Percentiles rank a stretch among this genome's conserved stretches.
Evolutionary conservation across 2,797 vertebrate species (phyloP).

Genomic region (Phaenicophaeus curvirostris): DNA sequence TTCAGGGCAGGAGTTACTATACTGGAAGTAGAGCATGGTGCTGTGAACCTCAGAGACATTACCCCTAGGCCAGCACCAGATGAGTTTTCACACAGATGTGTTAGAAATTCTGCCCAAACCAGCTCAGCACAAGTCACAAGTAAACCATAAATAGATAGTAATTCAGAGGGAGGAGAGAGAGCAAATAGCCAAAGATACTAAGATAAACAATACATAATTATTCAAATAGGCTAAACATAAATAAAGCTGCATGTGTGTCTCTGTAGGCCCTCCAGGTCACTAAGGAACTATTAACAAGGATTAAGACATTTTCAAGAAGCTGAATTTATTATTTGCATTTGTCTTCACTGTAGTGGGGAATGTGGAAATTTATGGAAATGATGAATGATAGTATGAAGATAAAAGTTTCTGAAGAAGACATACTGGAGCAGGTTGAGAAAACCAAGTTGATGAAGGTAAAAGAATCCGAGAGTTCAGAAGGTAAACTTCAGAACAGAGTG

Average conservation of each 20-base stretch:
- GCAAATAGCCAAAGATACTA: conserved; percentile 56
- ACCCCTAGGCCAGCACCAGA: not conserved
- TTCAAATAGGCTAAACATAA: conserved; percentile 52
- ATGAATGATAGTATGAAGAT: conserved; percentile 52
- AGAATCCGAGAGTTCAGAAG: conserved; percentile 42
- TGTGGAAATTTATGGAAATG: conserved; percentile 67
- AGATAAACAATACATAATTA: conserved; percentile 63
- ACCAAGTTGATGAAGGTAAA: conserved; percentile 53
- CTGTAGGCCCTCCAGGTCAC: conserved; percentile 30
- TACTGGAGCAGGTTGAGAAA: conserved; percentile 66
- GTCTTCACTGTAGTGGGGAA: conserved; percentile 35
- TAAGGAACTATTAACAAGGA: conserved; percentile 50
- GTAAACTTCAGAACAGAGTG: conserved; percentile 43
- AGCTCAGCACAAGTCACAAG: conserved; percentile 33
- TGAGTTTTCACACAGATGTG: conserved; percentile 4
- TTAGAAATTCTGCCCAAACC: conserved; percentile 58
- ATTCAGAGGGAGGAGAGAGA: conserved; percentile 39
- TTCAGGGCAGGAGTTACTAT: not conserved
- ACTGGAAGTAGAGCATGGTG: not conserved
- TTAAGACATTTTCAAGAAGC: conserved; percentile 37
- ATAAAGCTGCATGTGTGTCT: conserved; percentile 40
- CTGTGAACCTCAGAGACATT: conserved; percentile 18
- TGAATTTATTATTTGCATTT: conserved; percentile 58
- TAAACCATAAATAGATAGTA: conserved; percentile 46
- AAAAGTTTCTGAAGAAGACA: conserved; percentile 57